A percentile compares a stretch with the other conserved stretches of the same genome.
Evolutionary conservation across 2,113 vertebrate genomes (phyloP).

Genomic region (Potamarius usumacintae): DNA sequence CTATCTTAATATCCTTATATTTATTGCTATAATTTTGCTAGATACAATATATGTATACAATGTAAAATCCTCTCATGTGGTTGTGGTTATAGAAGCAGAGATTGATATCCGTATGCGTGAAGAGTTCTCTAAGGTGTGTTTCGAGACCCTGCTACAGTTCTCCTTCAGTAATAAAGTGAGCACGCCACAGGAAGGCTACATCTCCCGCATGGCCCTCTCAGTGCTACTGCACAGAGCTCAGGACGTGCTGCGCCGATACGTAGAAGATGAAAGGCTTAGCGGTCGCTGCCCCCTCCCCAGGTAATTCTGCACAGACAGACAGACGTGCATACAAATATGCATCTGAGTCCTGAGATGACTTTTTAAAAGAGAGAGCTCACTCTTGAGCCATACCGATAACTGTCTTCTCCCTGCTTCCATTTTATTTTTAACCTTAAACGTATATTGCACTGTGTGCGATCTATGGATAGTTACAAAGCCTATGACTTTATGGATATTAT

Average conservation of each 20-base stretch:
- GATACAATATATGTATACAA: neutral
- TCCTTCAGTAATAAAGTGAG: slow-evolving; percentile 98
- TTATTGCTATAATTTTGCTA: too few species aligned
- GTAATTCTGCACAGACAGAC: slow-evolving; percentile 61
- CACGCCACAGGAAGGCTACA: slow-evolving; percentile 97
- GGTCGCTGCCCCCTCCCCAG: slow-evolving; percentile 97
- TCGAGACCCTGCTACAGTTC: slow-evolving; percentile 97
- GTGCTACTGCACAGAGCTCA: slow-evolving; percentile 94
- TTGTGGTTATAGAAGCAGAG: slow-evolving; percentile 84
- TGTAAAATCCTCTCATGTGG: neutral
- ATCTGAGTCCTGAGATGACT: neutral
- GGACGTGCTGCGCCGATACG: slow-evolving; percentile 90
- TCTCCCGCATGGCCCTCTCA: slow-evolving; percentile 96
- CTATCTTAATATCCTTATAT: neutral
- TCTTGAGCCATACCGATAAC: neutral
- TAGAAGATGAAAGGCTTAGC: slow-evolving; percentile 93
- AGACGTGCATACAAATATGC: neutral
- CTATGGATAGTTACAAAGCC: neutral
- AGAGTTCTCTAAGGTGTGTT: slow-evolving; percentile 98
- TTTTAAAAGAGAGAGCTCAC: neutral
- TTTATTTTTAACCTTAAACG: neutral
- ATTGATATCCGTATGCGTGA: slow-evolving; percentile 96
- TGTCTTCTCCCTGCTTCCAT: neutral
- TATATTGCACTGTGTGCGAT: neutral
- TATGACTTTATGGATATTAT: neutral